Evolutionary conservation across 2,888 invertebrate genomes (phyloP), one percentile per base, ranked within the genome.

Genomic region (Flabesymbios commensalis): DNA sequence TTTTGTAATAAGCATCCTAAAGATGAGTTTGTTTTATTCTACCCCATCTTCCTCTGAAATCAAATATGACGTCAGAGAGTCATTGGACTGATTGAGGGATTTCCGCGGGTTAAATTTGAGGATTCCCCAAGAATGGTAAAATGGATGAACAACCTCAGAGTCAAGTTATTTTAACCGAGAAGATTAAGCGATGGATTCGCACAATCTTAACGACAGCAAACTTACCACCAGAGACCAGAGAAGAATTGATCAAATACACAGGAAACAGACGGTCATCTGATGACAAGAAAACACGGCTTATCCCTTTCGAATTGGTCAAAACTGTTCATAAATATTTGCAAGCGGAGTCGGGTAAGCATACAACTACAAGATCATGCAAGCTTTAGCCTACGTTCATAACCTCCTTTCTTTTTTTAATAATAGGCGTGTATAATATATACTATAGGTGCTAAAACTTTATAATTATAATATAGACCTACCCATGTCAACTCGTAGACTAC

Each of bases 281-380:
- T 36, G 62, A 68, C 28, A 53, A 61, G 32, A 59, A 62, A 39
- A 56, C 55, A 26, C 39, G 51, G 7, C 62, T 57, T 5, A 68
- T 74, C 31, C 69, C 72, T 24, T 73, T 71, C 58, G 52, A 54
- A 42, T 49, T 72, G 24, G 65, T 74, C 31, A 59, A 59, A 63
- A 42, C 33, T 10, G 59, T 71, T 22, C 63, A 69, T 45, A 48
- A 64, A 36, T 51, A 29, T 51, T 48, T 61, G 24, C 42, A 58
- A 31, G 43, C n/a, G n/a, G n/a, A n/a, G n/a, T n/a, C n/a, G n/a
- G n/a, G n/a, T n/a, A n/a, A n/a, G n/a, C n/a, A n/a, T n/a, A n/a
- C n/a, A n/a, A n/a, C n/a, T n/a, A n/a, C n/a, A n/a, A n/a, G n/a
- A n/a, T n/a, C n/a, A n/a, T n/a, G n/a, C n/a, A n/a, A n/a, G n/a